These are phyloP conservation scores for Agrochola lota DNA, from an alignment of 2,888 invertebrate genomes.

Conservation along the genomic window DNA sequence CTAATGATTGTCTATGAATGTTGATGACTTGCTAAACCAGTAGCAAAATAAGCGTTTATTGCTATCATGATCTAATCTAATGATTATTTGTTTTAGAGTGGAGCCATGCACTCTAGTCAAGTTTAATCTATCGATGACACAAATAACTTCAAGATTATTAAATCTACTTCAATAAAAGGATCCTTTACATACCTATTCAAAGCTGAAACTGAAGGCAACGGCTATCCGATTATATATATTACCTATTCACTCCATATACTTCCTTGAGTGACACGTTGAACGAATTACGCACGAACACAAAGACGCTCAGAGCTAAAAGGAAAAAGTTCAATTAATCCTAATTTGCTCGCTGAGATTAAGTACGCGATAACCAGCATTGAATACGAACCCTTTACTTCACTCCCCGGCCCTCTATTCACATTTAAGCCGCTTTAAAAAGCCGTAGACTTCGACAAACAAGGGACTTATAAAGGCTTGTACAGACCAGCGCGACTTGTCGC, in stretches of 20 bases:
- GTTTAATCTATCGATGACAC: slow-evolving; percentile 63
- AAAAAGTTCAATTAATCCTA: slow-evolving; percentile 90
- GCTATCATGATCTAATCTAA: slow-evolving; percentile 75
- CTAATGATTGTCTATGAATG: slow-evolving; percentile 52
- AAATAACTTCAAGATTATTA: slow-evolving; percentile 49
- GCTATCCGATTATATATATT: slow-evolving; percentile 38
- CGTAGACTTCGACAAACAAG: slow-evolving; percentile 87
- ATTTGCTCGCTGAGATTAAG: slow-evolving; percentile 89
- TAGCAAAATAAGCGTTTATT: slow-evolving; percentile 68
- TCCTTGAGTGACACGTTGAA: slow-evolving; percentile 81
- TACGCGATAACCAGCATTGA: slow-evolving; percentile 86
- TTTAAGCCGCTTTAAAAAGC: slow-evolving; percentile 89
- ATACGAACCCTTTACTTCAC: slow-evolving; percentile 87
- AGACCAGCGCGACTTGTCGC: no score
- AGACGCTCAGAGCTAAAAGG: slow-evolving; percentile 83
- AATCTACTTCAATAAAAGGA: slow-evolving; percentile 36
- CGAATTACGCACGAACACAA: slow-evolving; percentile 86
- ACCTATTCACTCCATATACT: slow-evolving; percentile 78
- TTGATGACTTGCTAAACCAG: slow-evolving; percentile 68
- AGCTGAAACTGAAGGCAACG: slow-evolving; percentile 49
- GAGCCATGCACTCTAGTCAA: slow-evolving; percentile 54
- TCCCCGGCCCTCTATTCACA: slow-evolving; percentile 83
- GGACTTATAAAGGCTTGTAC: no score
- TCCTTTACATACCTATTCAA: slow-evolving; percentile 42
- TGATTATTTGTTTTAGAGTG: slow-evolving; percentile 69